Base-by-base conservation (phyloP, 2,888 invertebrate species). In the Melinaea menophilus region DNA sequence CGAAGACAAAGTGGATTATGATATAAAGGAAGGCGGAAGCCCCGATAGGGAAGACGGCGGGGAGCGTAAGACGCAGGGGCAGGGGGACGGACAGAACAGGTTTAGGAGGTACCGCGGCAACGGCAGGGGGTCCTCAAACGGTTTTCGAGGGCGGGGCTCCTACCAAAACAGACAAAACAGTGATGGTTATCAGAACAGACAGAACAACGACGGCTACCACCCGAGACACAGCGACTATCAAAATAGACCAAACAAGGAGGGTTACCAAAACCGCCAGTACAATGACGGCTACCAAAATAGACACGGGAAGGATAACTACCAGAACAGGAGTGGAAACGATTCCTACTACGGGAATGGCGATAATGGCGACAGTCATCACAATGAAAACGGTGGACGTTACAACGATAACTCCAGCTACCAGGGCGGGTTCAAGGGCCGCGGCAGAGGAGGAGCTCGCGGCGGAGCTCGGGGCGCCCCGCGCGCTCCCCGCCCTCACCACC, bases 391-490 rank as follows among this genome's bases (percentile, higher is more conserved):
- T 59, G 86, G 91, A 5, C 90, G 92, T 47, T 92, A 92, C 75
- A 86, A 83, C 51, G 82, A 80, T 64, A 88, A 84, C 70, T 77
- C 84, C 64, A 87, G 86, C 68, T 92, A 92, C 74, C 82, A 90
- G 58, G 92, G 92, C 65, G 92, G 92, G n/a, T 92, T 91, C 79
- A 91, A 91, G 75, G 81, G 91, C 66, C 91, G 93, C 77, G 91
- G 92, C 66, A 80, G 91, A 73, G 91, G 89, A 2, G 90, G 86
- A 4, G 65, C 75, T 0, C 75, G 75, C 73, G 83, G 72, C 62
- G 79, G 66, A 9, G 61, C 37, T 71, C 79, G 78, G 85, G 82
- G 79, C 82, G 85, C 72, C 68, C 79, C 69, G 31, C 80, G 73
- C 2, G 78, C 60, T 55, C 77, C 60, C 37, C 81, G 67, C 68